Evolutionary conservation across 2,888 invertebrate species (phyloP), one percentile per base, ranked within the genome.

Genomic region (Pandemis corylana): DNA sequence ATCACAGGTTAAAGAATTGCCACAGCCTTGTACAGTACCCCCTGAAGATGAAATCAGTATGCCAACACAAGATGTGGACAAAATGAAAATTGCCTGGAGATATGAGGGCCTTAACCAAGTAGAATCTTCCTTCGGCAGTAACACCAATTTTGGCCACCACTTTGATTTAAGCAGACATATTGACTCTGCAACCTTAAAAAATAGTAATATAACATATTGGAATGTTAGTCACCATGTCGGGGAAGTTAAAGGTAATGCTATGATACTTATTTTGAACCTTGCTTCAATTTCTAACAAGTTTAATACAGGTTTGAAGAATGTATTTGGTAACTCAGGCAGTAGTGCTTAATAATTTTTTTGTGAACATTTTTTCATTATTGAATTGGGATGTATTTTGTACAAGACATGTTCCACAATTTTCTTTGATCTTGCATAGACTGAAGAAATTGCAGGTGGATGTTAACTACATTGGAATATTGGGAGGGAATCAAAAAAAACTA

Each of bases 41-140:
- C 90, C 93, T 77, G 89, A 92, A 73, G 93, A 93, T 80, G 94
- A 94, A 77, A 78, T 81, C 66, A 88, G 82, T 49, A 79, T 86
- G 64, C 82, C 81, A 28, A 75, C 81, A 41, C 80, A 80, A 46
- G 84, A 83, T 75, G 84, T 91, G 53, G 95, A 95, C 78, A 96
- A 96, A 80, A 96, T 98, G 96, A 96, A 97, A 87, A 98, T 98
- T 87, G 98, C 98, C 0, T 98, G 98, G 97, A 95, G 98, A 76
- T 98, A 98, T 89, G 97, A 97, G 85, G 96, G 97, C 77, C 94
- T 97, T 79, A 95, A 95, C 46, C 94, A 95, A 75, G 94, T 96
- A 0, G 96, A 96, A 78, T 92, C 83, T 81, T 95, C 87, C 80
- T 94, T 89, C 91, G 95, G 92, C 80, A 90, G 82, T 77, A 90